Percentiles rank a stretch among this genome's conserved stretches.
Evolutionary conservation across 2,797 vertebrate genomes (phyloP).

Genomic region (Cynopterus sphinx): DNA sequence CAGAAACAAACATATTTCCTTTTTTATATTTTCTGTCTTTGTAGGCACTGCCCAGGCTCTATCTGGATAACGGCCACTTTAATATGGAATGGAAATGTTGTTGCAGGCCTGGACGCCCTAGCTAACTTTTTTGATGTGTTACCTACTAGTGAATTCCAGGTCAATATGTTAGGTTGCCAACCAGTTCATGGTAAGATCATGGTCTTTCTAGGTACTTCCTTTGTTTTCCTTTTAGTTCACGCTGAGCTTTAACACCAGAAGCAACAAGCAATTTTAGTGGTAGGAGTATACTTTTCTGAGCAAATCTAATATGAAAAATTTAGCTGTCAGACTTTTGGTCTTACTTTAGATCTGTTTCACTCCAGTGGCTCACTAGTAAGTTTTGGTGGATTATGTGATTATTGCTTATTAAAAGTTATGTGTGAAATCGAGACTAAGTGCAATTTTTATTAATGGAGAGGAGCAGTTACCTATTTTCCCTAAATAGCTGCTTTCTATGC

Average conservation of each 20-base stretch:
- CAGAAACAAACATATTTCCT: not conserved
- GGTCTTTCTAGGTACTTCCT: not conserved
- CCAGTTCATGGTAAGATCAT: constrained; percentile 91
- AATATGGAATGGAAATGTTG: constrained; percentile 96
- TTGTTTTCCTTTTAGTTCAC: constrained; percentile 38
- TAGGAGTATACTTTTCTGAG: constrained; percentile 9
- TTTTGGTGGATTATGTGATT: constrained; percentile 8
- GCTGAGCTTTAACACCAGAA: not conserved
- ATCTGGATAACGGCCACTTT: constrained; percentile 95
- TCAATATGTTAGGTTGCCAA: constrained; percentile 95
- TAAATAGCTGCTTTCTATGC: not conserved
- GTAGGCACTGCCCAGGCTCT: constrained; percentile 89
- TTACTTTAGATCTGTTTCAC: not conserved
- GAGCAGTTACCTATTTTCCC: not conserved
- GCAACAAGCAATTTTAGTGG: not conserved
- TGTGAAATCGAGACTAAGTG: constrained; percentile 14
- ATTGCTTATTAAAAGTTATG: not conserved
- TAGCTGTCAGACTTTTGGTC: not conserved
- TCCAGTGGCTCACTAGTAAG: not conserved
- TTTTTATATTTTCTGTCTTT: not conserved
- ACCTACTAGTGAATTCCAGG: constrained; percentile 96
- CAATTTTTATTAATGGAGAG: constrained; percentile 20
- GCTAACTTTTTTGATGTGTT: constrained; percentile 95
- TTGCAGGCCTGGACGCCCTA: constrained; percentile 92
- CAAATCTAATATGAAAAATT: constrained; percentile 24